Evolutionary conservation across 2,113 vertebrate species (phyloP).

Genomic region (Polypterus bichir): DNA sequence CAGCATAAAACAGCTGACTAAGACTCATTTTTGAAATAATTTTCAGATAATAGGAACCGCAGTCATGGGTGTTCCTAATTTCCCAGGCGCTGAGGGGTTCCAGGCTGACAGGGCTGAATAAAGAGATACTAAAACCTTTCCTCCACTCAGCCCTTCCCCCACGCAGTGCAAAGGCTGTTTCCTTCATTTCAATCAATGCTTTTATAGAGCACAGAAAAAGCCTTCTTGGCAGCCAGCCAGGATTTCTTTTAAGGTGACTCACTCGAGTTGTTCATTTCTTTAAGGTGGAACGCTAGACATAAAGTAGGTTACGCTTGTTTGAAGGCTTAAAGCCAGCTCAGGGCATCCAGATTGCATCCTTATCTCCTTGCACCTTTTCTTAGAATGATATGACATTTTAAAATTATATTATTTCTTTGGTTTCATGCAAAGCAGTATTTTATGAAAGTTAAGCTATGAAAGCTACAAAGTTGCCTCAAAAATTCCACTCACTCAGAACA

Average conservation of each 20-base stretch:
- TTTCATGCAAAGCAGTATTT: too few relatives aligned
- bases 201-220: conserved; percentile 25
- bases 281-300: conserved; percentile 1
- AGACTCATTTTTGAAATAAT: too few relatives aligned
- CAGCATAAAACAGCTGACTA: too few relatives aligned
- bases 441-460: too few relatives aligned
- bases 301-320: too few relatives aligned
- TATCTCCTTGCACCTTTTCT: too few relatives aligned
- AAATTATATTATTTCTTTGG: too few relatives aligned
- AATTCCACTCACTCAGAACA: too few relatives aligned
- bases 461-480: too few relatives aligned
- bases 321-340: too few relatives aligned
- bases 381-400: too few relatives aligned
- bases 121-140: conserved; percentile 11
- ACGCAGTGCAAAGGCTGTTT: conserved; percentile 6
- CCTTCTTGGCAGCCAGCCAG: conserved; percentile 25
- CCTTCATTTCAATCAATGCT: conserved; percentile 28
- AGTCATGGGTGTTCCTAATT: conserved; percentile 8
- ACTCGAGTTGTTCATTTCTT: conserved; percentile 11
- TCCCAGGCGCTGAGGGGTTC: conserved; percentile 6
- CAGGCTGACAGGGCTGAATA: conserved; percentile 8
- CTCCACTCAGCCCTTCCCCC: conserved; percentile 12
- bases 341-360: too few relatives aligned
- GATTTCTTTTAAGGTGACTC: conserved; percentile 25
- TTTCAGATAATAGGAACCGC: conserved; percentile 1